Base-by-base conservation (phyloP, 2,113 vertebrate species). In the Erythrocercus mccallii region DNA sequence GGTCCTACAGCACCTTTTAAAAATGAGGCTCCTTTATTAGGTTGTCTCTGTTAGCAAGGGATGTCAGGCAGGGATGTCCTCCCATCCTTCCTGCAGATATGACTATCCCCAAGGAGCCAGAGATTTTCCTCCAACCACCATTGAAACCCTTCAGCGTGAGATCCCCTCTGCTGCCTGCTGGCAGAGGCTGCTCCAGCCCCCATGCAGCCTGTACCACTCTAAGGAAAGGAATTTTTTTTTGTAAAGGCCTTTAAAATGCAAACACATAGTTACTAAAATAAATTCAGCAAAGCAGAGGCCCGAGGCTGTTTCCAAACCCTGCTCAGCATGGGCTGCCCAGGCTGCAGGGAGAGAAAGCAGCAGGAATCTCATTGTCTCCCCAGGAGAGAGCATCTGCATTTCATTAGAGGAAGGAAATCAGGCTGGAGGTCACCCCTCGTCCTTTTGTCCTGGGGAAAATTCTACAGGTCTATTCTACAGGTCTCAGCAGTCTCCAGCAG, bases 221-320 rank as follows among this genome's bases (percentile, higher is more conserved):
- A 33, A 35, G 42, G 21, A 65, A 85, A 82, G 30, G n/a, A 65
- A 30, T 80, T 85, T 84, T 80, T 85, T 84, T 50, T 68, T 8
- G 3, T 66, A 71, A 74, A 81, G 28, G 68, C 51, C 60, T 92
- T 95, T 93, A 91, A 86, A 95, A 93, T 90, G 70, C 96, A 92
- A 95, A 96, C 82, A 77, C 35, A 48, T 11, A 48, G 72, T 90
- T 94, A 88, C 22, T 83, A 62, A 94, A 86, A 92, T 64, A 91
- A 95, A 94, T 60, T 30, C 0, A 2, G 56, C 24, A 86, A 66
- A 90, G 71, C 54, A 54, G n/a, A 47, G 47, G 42, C 87, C 70
- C n/a, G 28, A 38, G 64, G 93, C 88, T 94, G 65, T 81, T 89
- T 91, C 80, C 83, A 78, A 96, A 86, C 25, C 16, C 73, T 51